Evolutionary conservation across 92 coral and sea anemone genomes (phyloP).

Genomic region (Zoanthus sociatus): DNA sequence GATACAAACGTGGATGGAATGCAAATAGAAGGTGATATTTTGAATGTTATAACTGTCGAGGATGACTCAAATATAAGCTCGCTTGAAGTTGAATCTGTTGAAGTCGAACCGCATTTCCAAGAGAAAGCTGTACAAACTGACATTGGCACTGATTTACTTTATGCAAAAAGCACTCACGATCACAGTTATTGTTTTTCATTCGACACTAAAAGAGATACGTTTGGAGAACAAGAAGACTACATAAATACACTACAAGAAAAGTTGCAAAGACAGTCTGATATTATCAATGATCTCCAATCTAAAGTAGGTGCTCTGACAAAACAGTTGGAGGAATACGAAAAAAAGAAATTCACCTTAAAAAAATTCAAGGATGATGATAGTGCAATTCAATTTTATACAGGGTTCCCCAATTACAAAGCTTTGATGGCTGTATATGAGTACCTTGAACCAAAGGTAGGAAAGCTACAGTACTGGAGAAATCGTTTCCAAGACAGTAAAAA

Average conservation of each 20-base stretch:
- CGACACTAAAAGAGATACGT: background rate
- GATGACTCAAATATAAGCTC: background rate
- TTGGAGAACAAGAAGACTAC: background rate
- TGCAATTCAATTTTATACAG: conserved; percentile 3
- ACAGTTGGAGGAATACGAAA: background rate
- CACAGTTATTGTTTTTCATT: background rate
- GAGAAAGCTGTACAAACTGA: background rate
- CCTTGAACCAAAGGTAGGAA: background rate
- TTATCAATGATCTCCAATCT: background rate
- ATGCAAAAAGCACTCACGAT: background rate
- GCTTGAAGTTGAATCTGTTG: background rate
- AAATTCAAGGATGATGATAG: background rate
- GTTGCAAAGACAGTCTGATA: background rate
- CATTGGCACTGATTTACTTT: background rate
- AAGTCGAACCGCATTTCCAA: background rate
- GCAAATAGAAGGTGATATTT: background rate
- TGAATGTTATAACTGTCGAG: background rate
- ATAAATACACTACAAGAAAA: background rate
- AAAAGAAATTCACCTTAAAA: background rate
- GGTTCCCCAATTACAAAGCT: background rate
- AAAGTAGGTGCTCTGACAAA: background rate
- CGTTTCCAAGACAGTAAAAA: too few species aligned
- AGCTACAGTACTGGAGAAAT: background rate
- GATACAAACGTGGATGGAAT: background rate
- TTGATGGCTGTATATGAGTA: background rate